Evolutionary conservation across 2,888 invertebrate species (phyloP).

Genomic region (Nemapogon koenigi): DNA sequence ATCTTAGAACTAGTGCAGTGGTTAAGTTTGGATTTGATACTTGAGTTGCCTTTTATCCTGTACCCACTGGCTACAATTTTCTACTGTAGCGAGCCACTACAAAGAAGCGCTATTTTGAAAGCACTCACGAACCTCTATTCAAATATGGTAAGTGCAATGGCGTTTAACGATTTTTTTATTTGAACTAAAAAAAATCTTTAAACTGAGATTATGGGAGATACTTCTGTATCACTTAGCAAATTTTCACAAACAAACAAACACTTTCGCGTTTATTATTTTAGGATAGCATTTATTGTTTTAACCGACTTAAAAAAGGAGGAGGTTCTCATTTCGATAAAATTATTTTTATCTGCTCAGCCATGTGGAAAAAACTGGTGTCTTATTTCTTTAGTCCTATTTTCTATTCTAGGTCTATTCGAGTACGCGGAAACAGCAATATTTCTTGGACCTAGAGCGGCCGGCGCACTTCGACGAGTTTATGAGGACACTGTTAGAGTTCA

Average conservation of each 20-base stretch:
- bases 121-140: constrained; percentile 39
- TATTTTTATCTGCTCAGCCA: neutral
- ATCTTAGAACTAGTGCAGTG: constrained; percentile 44
- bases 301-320: too few species aligned
- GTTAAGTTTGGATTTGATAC: constrained; percentile 32
- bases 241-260: too few species aligned
- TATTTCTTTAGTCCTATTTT: too few species aligned
- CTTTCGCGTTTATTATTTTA: too few species aligned
- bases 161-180: constrained; percentile 2
- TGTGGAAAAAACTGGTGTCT: neutral
- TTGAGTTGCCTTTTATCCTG: constrained; percentile 31
- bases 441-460: constrained; percentile 23
- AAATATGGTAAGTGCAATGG: constrained; percentile 43
- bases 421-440: constrained; percentile 27
- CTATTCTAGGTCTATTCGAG: constrained; percentile 31
- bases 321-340: constrained; percentile 4
- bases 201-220: too few species aligned
- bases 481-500: constrained; percentile 23
- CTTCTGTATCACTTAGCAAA: too few species aligned
- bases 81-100: constrained; percentile 34
- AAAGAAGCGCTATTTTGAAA: constrained; percentile 40
- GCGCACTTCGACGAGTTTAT: constrained; percentile 24
- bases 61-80: constrained; percentile 28
- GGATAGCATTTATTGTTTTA: too few species aligned
- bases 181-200: too few species aligned